A percentile compares a stretch with the other conserved stretches of the same genome.
These are phyloP conservation scores for Pelobates fuscus DNA, from an alignment of 2,113 vertebrate species.

Conservation along the genomic window DNA sequence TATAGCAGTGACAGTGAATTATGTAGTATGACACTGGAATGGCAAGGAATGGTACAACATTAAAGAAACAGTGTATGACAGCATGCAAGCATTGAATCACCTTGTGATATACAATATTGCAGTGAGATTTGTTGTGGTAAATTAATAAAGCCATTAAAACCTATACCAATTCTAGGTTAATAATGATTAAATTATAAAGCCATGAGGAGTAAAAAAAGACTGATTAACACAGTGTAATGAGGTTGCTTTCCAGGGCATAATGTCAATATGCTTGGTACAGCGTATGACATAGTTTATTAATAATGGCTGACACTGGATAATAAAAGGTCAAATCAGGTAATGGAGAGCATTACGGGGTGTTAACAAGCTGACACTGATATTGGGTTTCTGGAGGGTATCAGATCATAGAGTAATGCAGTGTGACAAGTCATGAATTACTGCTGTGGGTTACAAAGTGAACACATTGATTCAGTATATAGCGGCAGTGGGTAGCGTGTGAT, in stretches of 20 bases:
- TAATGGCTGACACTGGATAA: background rate
- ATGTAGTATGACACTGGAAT: background rate
- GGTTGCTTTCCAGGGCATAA: background rate
- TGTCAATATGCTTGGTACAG: background rate
- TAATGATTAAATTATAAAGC: too few species aligned
- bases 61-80: background rate
- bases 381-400: slow-evolving; percentile 34
- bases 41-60: background rate
- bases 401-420: slow-evolving; percentile 13
- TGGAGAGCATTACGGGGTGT: slow-evolving; percentile 30
- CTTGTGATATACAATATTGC: too few species aligned
- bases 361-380: slow-evolving; percentile 25
- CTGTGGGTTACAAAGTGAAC: slow-evolving; percentile 7
- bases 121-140: too few species aligned
- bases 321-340: slow-evolving; percentile 18
- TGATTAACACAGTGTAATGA: background rate
- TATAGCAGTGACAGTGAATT: background rate
- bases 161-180: too few species aligned
- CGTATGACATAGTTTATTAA: slow-evolving; percentile 1
- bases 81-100: too few species aligned
- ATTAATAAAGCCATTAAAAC: too few species aligned
- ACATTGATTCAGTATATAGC: background rate
- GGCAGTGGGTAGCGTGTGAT: slow-evolving; percentile 2
- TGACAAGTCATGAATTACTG: slow-evolving; percentile 17
- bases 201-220: background rate